Evolutionary conservation across 2,888 invertebrate species (phyloP).

Genomic region (Xylophagus ater): DNA sequence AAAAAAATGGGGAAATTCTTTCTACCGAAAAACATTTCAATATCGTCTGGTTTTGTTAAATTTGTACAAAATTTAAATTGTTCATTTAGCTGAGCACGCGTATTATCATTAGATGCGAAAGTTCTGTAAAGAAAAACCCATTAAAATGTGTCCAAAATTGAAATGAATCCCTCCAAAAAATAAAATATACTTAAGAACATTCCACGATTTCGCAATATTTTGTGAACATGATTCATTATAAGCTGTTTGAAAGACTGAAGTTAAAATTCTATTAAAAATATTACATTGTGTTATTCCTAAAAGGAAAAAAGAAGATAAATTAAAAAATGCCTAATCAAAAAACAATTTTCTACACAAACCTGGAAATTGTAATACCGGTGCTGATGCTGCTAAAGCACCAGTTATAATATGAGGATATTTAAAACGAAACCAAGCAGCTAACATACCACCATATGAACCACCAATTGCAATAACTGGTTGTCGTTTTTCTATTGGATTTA

Average conservation of each 20-base stretch:
- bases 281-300: constrained; percentile 58
- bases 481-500: constrained; percentile 27
- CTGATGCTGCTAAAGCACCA: constrained; percentile 88
- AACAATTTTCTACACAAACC: constrained; percentile 31
- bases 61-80: constrained; percentile 68
- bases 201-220: constrained; percentile 71
- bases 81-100: constrained; percentile 55
- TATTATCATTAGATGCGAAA: constrained; percentile 47
- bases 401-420: constrained; percentile 85
- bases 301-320: constrained; percentile 40
- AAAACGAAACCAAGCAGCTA: constrained; percentile 89
- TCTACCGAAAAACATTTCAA: constrained; percentile 28
- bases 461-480: constrained; percentile 76
- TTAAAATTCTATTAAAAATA: constrained; percentile 64
- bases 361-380: constrained; percentile 79
- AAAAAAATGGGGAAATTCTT: constrained; percentile 8
- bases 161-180: constrained; percentile 1
- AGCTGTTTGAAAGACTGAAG: constrained; percentile 53
- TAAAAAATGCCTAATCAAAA: constrained; percentile 49
- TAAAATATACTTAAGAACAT: constrained; percentile 49
- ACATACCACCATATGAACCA: constrained; percentile 95
- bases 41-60: constrained; percentile 46
- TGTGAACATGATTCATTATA: constrained; percentile 48
- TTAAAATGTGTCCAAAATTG: constrained; percentile 8
- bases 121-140: constrained; percentile 34